A percentile compares a stretch with the other conserved stretches of the same genome.
Evolutionary conservation across 1,140 invertebrate genomes (phyloP).

Genomic region (Drosophila tropicalis): DNA sequence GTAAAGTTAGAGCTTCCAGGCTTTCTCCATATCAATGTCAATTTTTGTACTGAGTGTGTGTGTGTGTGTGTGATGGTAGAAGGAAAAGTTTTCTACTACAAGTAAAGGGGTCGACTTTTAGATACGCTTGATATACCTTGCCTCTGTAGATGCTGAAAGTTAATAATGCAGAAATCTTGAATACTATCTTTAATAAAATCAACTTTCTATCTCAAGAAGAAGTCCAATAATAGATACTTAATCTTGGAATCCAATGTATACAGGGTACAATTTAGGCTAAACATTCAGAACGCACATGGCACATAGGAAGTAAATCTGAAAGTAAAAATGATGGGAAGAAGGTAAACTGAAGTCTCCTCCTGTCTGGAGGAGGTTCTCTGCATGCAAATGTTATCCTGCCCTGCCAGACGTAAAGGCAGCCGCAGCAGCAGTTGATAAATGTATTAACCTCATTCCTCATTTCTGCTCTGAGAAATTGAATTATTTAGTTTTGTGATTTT

Average conservation of each 20-base stretch:
- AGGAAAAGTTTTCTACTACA: neutral
- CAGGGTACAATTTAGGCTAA: neutral
- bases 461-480: slow-evolving; percentile 41
- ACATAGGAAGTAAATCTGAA: slow-evolving; percentile 4
- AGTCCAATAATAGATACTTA: no score
- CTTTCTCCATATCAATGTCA: slow-evolving; percentile 38
- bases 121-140: neutral
- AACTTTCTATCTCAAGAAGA: no score
- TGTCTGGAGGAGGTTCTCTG: slow-evolving; percentile 1
- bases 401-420: slow-evolving; percentile 21
- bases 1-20: slow-evolving; percentile 21
- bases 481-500: slow-evolving; percentile 66
- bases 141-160: no score
- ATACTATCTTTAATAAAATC: no score
- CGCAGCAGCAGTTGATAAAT: slow-evolving; percentile 38
- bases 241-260: neutral
- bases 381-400: slow-evolving; percentile 28
- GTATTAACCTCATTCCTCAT: slow-evolving; percentile 21
- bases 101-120: neutral
- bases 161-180: no score
- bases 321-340: neutral
- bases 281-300: neutral
- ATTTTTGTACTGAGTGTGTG: slow-evolving; percentile 27
- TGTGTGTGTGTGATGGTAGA: no score
- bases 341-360: neutral